phyloP scores from a whole-genome alignment of 2,888 invertebrate genomes.

The Plebejus melissa region DNA sequence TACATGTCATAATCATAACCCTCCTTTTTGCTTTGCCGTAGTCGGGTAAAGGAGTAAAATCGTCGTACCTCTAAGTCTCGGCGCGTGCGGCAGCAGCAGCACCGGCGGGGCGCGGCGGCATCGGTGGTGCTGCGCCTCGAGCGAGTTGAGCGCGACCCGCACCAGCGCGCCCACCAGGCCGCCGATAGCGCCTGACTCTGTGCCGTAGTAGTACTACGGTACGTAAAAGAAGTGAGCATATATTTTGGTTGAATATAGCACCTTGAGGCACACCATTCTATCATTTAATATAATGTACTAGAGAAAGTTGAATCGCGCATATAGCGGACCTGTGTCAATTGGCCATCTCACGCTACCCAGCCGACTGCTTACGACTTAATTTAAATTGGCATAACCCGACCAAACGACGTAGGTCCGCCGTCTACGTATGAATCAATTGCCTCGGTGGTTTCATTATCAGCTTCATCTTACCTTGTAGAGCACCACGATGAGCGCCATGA shows the following conservation, averaged over 20 bases:
- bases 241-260: no score
- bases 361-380: no score
- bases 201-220: conserved; percentile 85
- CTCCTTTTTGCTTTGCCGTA: no score
- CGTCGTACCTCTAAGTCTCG: conserved; percentile 45
- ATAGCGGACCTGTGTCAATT: no score
- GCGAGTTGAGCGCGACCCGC: conserved; percentile 92
- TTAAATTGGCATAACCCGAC: not conserved
- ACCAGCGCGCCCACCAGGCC: conserved; percentile 88
- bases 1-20: no score
- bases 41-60: not conserved
- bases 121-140: conserved; percentile 94
- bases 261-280: no score
- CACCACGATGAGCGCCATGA: conserved; percentile 94
- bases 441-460: not conserved
- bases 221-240: conserved; percentile 29
- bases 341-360: no score
- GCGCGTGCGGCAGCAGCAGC: conserved; percentile 83
- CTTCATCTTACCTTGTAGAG: conserved; percentile 89
- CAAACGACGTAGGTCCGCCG: no score
- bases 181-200: conserved; percentile 79
- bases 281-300: no score
- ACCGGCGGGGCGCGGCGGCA: conserved; percentile 92
- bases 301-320: no score
- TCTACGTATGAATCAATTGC: not conserved